Conservation (phyloP, 2,113 vertebrate genomes). For the Crocuta crocuta region DNA sequence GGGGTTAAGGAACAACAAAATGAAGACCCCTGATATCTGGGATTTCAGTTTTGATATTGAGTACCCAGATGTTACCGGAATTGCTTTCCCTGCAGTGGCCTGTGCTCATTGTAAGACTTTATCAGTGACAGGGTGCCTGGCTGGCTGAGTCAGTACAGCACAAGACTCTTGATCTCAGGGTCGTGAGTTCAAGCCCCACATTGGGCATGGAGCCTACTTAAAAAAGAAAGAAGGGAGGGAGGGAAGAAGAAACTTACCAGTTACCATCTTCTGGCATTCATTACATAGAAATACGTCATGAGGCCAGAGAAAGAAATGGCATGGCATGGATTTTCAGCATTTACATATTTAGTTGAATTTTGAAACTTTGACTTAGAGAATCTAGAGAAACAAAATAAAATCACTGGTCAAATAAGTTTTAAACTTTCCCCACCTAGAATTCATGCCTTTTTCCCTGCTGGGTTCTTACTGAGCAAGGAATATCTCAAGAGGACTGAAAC, state of each 20-base stretch:
- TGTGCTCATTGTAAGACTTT: background rate
- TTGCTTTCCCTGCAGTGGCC: background rate
- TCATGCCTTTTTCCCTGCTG: background rate
- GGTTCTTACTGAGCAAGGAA: background rate
- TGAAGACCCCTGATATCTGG: background rate
- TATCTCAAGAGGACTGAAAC: background rate
- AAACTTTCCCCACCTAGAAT: background rate
- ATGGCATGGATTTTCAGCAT: background rate
- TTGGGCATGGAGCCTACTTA: background rate
- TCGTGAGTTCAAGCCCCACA: background rate
- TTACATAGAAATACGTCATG: background rate
- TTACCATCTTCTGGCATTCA: background rate
- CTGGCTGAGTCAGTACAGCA: background rate
- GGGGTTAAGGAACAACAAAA: background rate
- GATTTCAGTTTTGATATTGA: background rate
- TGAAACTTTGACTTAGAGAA: slow-evolving; percentile 3
- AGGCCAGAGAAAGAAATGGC: background rate
- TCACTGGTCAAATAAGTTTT: background rate
- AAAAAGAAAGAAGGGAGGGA: no score
- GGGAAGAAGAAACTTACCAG: background rate
- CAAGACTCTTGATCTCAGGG: background rate
- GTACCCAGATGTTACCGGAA: background rate
- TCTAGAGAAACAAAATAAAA: slow-evolving; percentile 33
- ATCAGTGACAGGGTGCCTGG: background rate
- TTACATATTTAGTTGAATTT: background rate